phyloP scores from a whole-genome alignment of 2,888 invertebrate species.

The Synanthedon myopaeformis region DNA sequence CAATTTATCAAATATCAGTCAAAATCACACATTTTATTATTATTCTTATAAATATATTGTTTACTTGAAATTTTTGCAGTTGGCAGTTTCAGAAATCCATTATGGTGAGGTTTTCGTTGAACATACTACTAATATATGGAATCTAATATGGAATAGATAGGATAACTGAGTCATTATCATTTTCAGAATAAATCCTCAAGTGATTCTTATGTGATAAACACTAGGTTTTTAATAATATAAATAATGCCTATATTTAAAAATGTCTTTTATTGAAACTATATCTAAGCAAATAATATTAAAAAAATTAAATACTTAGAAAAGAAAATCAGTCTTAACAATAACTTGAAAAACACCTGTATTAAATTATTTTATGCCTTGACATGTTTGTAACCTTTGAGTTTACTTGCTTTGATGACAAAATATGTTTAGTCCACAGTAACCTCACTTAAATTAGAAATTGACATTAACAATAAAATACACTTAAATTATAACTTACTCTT shows the following conservation, averaged over 20 bases:
- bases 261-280: too few relatives aligned
- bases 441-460: slow-evolving; percentile 11
- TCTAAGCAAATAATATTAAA: not conserved
- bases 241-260: slow-evolving; percentile 1
- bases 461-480: slow-evolving; percentile 5
- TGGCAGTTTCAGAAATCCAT: too few relatives aligned
- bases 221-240: slow-evolving; percentile 1
- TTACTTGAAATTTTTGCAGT: too few relatives aligned
- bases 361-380: slow-evolving; percentile 9
- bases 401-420: slow-evolving; percentile 1
- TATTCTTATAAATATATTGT: slow-evolving; percentile 4
- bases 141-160: too few relatives aligned
- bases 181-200: too few relatives aligned
- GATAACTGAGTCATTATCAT: too few relatives aligned
- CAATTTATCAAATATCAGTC: slow-evolving; percentile 2
- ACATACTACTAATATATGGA: too few relatives aligned
- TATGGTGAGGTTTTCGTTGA: too few relatives aligned
- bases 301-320: not conserved
- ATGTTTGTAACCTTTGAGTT: slow-evolving; percentile 3
- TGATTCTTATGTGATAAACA: too few relatives aligned
- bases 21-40: slow-evolving; percentile 6
- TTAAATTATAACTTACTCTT: slow-evolving; percentile 5
- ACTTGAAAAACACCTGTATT: not conserved
- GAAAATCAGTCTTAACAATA: slow-evolving; percentile 31
- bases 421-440: not conserved